These are phyloP conservation scores for Neolamprologus hecqui DNA, from an alignment of 2,113 vertebrate genomes.

Conservation along the genomic window DNA sequence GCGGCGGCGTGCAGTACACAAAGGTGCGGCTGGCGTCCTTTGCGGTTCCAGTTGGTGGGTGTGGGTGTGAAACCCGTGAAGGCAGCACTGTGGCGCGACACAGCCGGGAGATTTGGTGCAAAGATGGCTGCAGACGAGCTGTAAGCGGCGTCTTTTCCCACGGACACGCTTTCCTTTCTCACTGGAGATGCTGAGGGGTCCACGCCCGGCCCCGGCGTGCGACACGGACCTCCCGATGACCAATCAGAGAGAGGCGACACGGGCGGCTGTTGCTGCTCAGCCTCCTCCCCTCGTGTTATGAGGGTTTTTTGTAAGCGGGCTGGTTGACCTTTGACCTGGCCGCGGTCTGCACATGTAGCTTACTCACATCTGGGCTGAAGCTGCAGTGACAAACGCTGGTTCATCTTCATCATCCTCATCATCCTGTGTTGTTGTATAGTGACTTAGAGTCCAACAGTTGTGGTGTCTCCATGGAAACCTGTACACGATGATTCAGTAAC, in stretches of 20 bases:
- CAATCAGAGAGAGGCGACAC: not conserved
- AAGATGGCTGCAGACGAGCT: not conserved
- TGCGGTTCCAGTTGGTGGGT: not conserved
- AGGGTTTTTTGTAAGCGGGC: not conserved
- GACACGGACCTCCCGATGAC: not conserved
- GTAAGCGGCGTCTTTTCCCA: not conserved
- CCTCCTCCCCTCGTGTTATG: not conserved
- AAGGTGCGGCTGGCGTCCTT: not conserved
- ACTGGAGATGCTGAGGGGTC: not conserved
- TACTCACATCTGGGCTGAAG: not conserved
- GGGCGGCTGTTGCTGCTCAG: not conserved
- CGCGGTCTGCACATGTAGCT: not conserved
- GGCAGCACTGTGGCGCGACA: not conserved
- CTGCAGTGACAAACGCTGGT: not conserved
- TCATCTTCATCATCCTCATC: not conserved
- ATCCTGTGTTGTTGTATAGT: constrained; percentile 34
- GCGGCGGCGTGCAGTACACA: not conserved
- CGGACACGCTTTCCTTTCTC: not conserved
- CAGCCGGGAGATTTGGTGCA: rapidly evolving
- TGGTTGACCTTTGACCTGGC: not conserved
- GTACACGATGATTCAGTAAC: constrained; percentile 36
- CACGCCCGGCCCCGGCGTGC: not conserved
- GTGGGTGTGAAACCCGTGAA: not conserved
- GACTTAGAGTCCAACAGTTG: constrained; percentile 22
- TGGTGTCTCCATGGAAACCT: constrained; percentile 16